These are phyloP conservation scores for Napeogenes inachia DNA, from an alignment of 2,888 invertebrate species.

Conservation along the genomic window DNA sequence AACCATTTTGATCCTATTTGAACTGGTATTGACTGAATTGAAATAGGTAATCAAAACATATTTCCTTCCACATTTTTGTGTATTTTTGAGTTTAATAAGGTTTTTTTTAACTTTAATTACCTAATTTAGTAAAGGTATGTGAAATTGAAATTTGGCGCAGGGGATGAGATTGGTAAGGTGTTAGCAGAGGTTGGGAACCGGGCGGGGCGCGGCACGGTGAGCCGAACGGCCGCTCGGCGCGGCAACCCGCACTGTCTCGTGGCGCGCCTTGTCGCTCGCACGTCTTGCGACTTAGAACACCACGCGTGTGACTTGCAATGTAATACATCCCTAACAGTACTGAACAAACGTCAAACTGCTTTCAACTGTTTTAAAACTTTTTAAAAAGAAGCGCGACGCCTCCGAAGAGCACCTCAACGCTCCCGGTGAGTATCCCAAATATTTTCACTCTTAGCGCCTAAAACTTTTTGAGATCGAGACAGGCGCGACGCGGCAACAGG, in stretches of 20 bases:
- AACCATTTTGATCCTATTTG: no score
- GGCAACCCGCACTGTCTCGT: conserved; percentile 44
- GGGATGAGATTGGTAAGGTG: conserved; percentile 37
- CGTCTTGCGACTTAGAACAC: conserved; percentile 42
- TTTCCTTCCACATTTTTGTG: no score
- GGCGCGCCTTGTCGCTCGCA: conserved; percentile 40
- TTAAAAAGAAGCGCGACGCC: conserved; percentile 47
- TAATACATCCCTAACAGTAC: conserved; percentile 43
- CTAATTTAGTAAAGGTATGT: conserved; percentile 16
- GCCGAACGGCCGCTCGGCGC: conserved; percentile 27
- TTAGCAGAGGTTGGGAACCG: conserved; percentile 34
- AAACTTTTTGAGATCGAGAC: conserved; percentile 53
- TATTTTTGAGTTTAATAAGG: no score
- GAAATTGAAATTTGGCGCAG: conserved; percentile 25
- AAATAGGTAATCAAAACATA: no score
- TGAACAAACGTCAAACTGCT: conserved; percentile 57
- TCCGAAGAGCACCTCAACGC: conserved; percentile 43
- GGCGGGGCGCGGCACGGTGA: conserved; percentile 30
- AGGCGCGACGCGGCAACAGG: conserved; percentile 64
- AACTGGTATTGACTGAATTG: no score
- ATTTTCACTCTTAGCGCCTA: conserved; percentile 47
- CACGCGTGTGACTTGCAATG: conserved; percentile 49
- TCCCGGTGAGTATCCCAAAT: conserved; percentile 52
- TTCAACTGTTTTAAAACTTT: conserved; percentile 54
- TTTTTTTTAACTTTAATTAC: not conserved